Percentiles rank a stretch among this genome's conserved stretches.
phyloP scores from a whole-genome alignment of 2,113 vertebrate species.

The Noturus placidus region DNA sequence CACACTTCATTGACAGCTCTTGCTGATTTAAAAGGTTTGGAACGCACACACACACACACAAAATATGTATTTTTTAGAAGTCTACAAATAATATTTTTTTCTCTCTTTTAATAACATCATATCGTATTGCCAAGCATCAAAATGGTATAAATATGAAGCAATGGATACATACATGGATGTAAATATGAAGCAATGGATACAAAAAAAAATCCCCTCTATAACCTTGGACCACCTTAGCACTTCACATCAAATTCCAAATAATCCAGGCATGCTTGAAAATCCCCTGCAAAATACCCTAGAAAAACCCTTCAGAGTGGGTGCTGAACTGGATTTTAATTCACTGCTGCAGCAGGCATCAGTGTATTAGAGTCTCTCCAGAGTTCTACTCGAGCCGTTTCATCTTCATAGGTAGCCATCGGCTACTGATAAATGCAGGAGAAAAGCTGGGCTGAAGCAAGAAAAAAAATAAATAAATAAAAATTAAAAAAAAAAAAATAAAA shows the following conservation, averaged over 20 bases:
- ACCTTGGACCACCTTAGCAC: background rate
- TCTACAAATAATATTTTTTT: background rate
- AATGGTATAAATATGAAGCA: background rate
- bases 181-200: background rate
- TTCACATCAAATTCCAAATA: conserved; percentile 1
- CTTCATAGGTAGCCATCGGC: conserved; percentile 25
- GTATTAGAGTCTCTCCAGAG: conserved; percentile 20
- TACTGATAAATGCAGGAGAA: conserved; percentile 29
- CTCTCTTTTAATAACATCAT: background rate
- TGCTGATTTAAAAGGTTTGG: background rate
- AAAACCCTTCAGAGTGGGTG: background rate
- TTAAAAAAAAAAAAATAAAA: too few relatives aligned
- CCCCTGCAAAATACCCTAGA: background rate
- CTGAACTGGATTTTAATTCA: conserved; percentile 31
- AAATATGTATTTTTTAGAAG: too few relatives aligned
- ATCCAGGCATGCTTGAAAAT: conserved; percentile 4
- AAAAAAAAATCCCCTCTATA: background rate
- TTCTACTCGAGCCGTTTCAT: conserved; percentile 13
- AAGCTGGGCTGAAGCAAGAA: background rate
- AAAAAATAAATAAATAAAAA: too few relatives aligned
- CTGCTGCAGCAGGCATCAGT: conserved; percentile 19
- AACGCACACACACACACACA: background rate
- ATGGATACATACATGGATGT: too few relatives aligned
- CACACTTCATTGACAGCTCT: background rate
- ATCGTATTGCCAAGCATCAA: background rate